phyloP scores from a whole-genome alignment of 2,113 vertebrate genomes.

The Syngnathus floridae region DNA sequence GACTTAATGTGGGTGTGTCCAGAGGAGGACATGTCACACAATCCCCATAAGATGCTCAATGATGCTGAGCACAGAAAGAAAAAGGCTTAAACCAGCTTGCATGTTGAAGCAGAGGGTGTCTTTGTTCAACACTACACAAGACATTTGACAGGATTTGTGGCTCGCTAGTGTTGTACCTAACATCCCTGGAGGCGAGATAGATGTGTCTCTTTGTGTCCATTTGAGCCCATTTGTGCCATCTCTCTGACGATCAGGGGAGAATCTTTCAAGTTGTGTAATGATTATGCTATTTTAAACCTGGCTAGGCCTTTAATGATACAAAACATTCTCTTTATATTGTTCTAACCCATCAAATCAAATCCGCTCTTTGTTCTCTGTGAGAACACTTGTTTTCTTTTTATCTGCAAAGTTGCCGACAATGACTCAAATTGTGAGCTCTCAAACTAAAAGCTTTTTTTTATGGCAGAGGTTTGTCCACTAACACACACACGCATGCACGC shows the following conservation, averaged over 20 bases:
- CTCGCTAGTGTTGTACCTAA: not conserved
- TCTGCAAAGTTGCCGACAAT: conserved; percentile 21
- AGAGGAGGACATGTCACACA: not conserved
- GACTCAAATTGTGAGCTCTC: conserved; percentile 20
- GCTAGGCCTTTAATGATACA: conserved; percentile 47
- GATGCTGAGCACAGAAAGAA: conserved; percentile 3
- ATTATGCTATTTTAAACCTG: conserved; percentile 38
- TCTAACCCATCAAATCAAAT: conserved; percentile 31
- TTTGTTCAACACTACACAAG: conserved; percentile 13
- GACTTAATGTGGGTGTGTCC: conserved; percentile 9
- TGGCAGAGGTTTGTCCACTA: conserved; percentile 24
- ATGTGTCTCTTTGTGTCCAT: conserved; percentile 6
- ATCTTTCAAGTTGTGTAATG: conserved; percentile 55
- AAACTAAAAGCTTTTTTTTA: conserved; percentile 26
- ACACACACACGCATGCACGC: conserved; percentile 3
- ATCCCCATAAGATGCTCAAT: conserved; percentile 8
- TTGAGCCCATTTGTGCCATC: conserved; percentile 17
- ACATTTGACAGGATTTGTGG: conserved; percentile 7
- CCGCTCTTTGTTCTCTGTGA: conserved; percentile 24
- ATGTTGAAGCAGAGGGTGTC: conserved; percentile 15
- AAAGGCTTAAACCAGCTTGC: conserved; percentile 6
- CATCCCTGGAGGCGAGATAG: not conserved
- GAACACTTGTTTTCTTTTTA: conserved; percentile 13
- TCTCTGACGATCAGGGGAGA: conserved; percentile 21
- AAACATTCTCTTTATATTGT: conserved; percentile 30